Evolutionary conservation across 1,140 invertebrate species (phyloP), one percentile per base, ranked within the genome.

Genomic region (Teleogryllus occipitalis): DNA sequence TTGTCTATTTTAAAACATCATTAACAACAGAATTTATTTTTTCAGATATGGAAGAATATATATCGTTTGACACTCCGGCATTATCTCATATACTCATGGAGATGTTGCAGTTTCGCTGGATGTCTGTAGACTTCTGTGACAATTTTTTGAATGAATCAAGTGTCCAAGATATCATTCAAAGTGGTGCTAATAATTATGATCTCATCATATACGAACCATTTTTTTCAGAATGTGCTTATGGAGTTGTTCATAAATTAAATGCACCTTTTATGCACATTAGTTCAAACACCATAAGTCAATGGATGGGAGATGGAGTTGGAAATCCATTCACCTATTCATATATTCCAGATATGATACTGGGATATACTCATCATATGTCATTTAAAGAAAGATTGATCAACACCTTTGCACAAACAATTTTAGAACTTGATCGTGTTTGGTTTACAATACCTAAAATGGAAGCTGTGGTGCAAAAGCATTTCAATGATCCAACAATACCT

Each of bases 181-280:
- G 21, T 22, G 72, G 5, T 14, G 10, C 84, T 0, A 82, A 84
- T 7, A 81, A 85, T 5, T 88, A 85, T 75, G 87, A 88, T 84
- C 77, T 87, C 0, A 79, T 87, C 39, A 83, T 88, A 47, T 83
- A 84, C 1, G 86, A 87, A 77, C 82, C 85, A 72, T 86, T 87
- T 82, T 84, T 84, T 75, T 84, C 85, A 79, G 87, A 88, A 78
- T 83, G 86, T 5, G 83, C 87, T 39, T 80, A 86, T 8, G 84
- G 84, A 7, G 82, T 88, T 77, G 85, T 84, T 4, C 79, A 86
- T 72, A 82, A 84, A 74, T 87, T 87, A 47, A 81, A 84, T 18
- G 83, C 86, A 22, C 86, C 86, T 0, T 76, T 86, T 73, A 84
- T 87, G 8, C 85, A 83, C 5, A 82, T 83, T 0, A 84, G 82